Evolutionary conservation across 2,797 vertebrate species (phyloP).

Genomic region (Spinus pinus): DNA sequence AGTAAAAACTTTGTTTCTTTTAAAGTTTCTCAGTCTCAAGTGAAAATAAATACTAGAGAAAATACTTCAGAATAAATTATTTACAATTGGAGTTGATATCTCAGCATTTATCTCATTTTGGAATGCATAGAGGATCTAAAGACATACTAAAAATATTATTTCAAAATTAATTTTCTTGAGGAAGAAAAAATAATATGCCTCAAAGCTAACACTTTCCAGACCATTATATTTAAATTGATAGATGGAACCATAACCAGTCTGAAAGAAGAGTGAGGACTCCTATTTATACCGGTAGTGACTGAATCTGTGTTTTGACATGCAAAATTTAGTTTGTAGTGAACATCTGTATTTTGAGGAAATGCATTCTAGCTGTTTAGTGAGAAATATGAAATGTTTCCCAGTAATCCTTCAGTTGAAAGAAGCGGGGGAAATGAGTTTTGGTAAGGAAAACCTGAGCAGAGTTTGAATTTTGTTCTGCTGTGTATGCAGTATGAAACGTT

Average conservation of each 20-base stretch:
- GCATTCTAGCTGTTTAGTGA: background rate
- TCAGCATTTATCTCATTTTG: background rate
- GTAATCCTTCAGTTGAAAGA: background rate
- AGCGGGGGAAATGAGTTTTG: background rate
- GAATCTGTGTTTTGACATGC: background rate
- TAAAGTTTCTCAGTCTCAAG: background rate
- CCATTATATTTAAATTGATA: background rate
- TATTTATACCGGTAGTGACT: background rate
- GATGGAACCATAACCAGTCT: background rate
- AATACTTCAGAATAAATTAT: background rate
- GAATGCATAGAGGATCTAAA: background rate
- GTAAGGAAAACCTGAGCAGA: background rate
- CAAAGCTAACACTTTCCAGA: background rate
- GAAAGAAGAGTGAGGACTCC: background rate
- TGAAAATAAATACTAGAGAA: background rate
- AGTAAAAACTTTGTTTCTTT: background rate
- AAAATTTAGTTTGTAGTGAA: background rate
- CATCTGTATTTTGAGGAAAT: background rate
- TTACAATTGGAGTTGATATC: background rate
- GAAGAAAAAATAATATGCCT: background rate
- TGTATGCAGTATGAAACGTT: accelerated
- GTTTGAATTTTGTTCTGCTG: background rate
- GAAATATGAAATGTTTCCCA: background rate
- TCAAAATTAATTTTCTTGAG: background rate
- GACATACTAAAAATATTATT: background rate